Evolutionary conservation across 2,113 vertebrate species (phyloP), one percentile per base, ranked within the genome.

Genomic region (Argyrosomus japonicus): DNA sequence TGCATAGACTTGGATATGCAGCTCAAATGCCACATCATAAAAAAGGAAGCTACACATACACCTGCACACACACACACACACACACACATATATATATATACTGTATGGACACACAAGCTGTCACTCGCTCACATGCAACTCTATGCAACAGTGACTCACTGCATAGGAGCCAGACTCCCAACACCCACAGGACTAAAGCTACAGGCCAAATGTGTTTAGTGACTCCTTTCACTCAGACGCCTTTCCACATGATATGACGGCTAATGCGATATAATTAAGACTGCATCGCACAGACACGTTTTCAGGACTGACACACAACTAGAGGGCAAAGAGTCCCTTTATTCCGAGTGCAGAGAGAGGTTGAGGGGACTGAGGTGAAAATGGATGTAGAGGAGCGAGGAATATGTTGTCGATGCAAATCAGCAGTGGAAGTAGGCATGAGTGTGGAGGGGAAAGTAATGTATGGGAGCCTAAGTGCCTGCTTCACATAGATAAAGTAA

Each of bases 221-320:
- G 91, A 92, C 80, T 93, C 82, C 86, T 78, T 87, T 88, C 84
- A 84, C 86, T 62, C 88, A 80, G 88, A 87, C 72, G 82, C 77
- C 90, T 93, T 93, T 92, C 84, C 64, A 73, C 90, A 62, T 88
- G 87, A 87, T 83, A 91, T 86, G 86, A 89, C 77, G 83, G 92
- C 74, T 93, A 93, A 94, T 91, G 85, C 25, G 70, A 76, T 81
- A 88, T 91, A 91, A 93, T 92, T 91, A 93, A 87, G 71, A 83
- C 70, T 40, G 45, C 71, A 53, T 77, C 43, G 80, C 73, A 54
- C 89, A 82, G 82, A 85, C 91, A 82, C 77, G 19, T 88, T 91
- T 61, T 25, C 58, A 79, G 57, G 63, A 53, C 79, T 90, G 92
- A 89, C 89, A 86, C 89, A 92, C 79, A 92, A 80, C 91, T 68